Conservation (phyloP, 1,140 invertebrate genomes). For the Pseudomyrmex cubaensis region DNA sequence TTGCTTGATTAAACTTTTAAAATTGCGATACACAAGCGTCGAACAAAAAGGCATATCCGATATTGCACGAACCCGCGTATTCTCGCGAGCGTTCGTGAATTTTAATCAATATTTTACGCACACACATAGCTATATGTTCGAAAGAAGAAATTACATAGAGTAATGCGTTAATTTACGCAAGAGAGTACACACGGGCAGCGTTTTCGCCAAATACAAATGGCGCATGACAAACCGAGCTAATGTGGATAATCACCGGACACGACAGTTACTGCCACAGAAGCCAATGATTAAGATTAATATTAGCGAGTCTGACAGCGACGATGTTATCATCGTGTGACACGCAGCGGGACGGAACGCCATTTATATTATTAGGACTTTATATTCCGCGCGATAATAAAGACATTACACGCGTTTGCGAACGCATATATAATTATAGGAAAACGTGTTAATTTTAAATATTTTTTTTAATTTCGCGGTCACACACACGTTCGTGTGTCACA, state of each 20-base stretch:
- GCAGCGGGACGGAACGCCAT: constrained; percentile 35
- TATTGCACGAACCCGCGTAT: not conserved
- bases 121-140: not conserved
- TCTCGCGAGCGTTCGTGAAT: not conserved
- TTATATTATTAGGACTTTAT: constrained; percentile 43
- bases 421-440: not conserved
- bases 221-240: constrained; percentile 56
- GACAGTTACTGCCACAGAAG: constrained; percentile 54
- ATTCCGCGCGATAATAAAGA: constrained; percentile 21
- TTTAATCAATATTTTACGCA: constrained; percentile 26
- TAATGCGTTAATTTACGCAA: constrained; percentile 30
- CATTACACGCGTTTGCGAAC: not conserved
- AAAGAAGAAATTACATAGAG: constrained; percentile 19
- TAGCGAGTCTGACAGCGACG: constrained; percentile 59
- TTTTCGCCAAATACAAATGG: constrained; percentile 53
- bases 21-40: constrained; percentile 31
- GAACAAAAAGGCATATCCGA: constrained; percentile 23
- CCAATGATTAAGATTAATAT: constrained; percentile 63
- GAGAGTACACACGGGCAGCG: not conserved
- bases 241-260: constrained; percentile 61
- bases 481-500: not conserved
- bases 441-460: constrained; percentile 1
- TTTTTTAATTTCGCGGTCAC: not conserved
- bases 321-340: constrained; percentile 55
- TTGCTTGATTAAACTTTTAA: constrained; percentile 45